Evolutionary conservation across 2,888 invertebrate species (phyloP).

Genomic region (Melitaea athalia): DNA sequence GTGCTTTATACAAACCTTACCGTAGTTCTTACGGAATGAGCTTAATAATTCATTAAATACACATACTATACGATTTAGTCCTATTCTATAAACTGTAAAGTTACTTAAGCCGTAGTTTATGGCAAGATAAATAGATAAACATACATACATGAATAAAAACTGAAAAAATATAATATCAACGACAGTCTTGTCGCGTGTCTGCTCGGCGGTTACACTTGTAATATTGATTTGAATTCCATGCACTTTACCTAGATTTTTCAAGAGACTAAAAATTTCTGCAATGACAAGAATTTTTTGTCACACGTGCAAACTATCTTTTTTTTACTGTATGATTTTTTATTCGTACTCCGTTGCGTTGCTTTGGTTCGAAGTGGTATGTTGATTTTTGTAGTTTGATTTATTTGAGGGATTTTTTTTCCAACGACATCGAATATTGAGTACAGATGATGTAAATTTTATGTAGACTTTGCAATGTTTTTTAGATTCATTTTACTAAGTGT

Average conservation of each 20-base stretch:
- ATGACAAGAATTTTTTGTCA: conserved; percentile 6
- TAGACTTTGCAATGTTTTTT: not conserved
- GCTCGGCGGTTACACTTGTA: conserved; percentile 14
- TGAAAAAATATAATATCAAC: not conserved
- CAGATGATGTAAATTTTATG: not conserved
- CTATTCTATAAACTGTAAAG: not conserved
- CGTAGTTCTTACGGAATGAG: too few relatives aligned
- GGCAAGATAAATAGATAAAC: too few relatives aligned
- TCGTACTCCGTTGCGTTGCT: not conserved
- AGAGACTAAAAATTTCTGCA: conserved; percentile 9
- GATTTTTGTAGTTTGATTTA: not conserved
- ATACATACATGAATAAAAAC: not conserved
- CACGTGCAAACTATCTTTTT: not conserved
- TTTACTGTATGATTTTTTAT: not conserved
- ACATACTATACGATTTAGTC: not conserved
- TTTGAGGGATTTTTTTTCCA: not conserved
- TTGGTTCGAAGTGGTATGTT: not conserved
- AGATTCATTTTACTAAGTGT: too few relatives aligned
- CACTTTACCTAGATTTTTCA: conserved; percentile 28
- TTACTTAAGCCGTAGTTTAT: too few relatives aligned
- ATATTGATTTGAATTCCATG: conserved; percentile 29
- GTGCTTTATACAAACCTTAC: too few relatives aligned
- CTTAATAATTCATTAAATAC: too few relatives aligned
- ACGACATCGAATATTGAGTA: not conserved
- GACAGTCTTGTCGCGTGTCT: conserved; percentile 9